A percentile compares a stretch with the other conserved stretches of the same genome.
Evolutionary conservation across 37 sponge, comb jelly and placozoan species (phyloP).

Genomic region (Amphimedon queenslandica): DNA sequence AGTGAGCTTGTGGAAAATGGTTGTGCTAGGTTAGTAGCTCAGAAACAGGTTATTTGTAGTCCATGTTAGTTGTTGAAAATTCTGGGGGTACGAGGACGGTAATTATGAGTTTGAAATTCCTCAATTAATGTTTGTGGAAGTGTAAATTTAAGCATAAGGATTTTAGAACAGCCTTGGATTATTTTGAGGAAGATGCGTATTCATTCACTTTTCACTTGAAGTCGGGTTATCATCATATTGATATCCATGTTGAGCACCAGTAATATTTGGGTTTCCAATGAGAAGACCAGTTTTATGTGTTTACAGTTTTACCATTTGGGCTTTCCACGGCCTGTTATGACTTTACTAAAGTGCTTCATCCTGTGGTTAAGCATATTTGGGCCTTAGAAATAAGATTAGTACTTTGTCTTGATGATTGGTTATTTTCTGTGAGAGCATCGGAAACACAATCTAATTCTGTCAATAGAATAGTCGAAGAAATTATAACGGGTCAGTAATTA

Average conservation of each 20-base stretch:
- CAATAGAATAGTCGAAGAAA: neutral
- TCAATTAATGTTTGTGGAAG: conserved; percentile 18
- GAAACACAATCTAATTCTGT: no score
- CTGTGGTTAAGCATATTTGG: neutral
- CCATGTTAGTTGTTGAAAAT: conserved; percentile 15
- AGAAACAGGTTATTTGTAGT: neutral
- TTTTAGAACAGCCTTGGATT: conserved; percentile 20
- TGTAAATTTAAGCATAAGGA: conserved; percentile 29
- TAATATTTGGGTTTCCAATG: conserved; percentile 27
- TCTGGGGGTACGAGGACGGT: conserved; percentile 1
- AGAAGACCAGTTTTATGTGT: neutral
- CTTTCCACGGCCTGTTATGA: no score
- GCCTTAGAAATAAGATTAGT: neutral
- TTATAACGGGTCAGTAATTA: neutral
- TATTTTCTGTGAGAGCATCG: neutral
- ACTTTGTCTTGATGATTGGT: conserved; percentile 1
- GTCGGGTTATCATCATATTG: no score
- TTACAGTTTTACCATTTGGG: conserved; percentile 12
- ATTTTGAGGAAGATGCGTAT: no score
- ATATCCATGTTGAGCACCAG: conserved; percentile 7
- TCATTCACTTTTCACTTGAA: conserved; percentile 25
- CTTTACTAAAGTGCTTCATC: conserved; percentile 2
- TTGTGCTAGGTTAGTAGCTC: neutral
- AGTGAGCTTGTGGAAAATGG: conserved; percentile 2
- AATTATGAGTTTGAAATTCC: conserved; percentile 11